Percentiles rank a stretch among this genome's conserved stretches.
Evolutionary conservation across 2,888 invertebrate genomes (phyloP).

Genomic region (Drosophila hamatofila): DNA sequence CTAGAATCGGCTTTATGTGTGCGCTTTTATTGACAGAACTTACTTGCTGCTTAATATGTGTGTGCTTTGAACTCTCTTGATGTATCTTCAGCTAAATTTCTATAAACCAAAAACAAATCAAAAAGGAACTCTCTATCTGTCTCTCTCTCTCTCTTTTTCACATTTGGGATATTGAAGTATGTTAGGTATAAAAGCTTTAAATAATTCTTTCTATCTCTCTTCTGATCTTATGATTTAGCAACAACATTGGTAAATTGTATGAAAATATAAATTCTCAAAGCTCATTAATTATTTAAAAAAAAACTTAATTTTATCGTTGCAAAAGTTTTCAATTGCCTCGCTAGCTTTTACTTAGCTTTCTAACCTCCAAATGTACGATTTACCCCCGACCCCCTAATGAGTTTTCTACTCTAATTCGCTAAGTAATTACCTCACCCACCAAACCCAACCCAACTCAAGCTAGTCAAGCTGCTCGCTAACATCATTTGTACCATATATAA

Average conservation of each 20-base stretch:
- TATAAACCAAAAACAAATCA: neutral
- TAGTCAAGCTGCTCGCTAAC: conserved; percentile 53
- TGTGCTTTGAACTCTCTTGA: conserved; percentile 66
- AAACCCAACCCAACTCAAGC: conserved; percentile 11
- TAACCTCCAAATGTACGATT: conserved; percentile 24
- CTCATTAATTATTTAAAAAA: conserved; percentile 25
- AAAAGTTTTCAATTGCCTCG: conserved; percentile 35
- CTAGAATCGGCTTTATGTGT: conserved; percentile 72
- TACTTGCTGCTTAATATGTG: conserved; percentile 55
- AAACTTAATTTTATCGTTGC: conserved; percentile 19
- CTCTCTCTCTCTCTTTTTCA: neutral
- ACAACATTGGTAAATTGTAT: conserved; percentile 41
- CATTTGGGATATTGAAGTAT: conserved; percentile 9
- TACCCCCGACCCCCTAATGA: conserved; percentile 8
- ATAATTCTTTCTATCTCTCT: conserved; percentile 18
- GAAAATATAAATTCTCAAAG: conserved; percentile 10
- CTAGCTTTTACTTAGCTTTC: conserved; percentile 35
- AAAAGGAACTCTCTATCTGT: conserved; percentile 4
- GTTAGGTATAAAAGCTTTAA: conserved; percentile 12
- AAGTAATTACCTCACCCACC: conserved; percentile 8
- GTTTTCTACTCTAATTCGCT: conserved; percentile 26
- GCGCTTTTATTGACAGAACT: conserved; percentile 55
- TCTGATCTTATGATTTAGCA: conserved; percentile 32
- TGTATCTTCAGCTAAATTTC: conserved; percentile 28
- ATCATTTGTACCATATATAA: conserved; percentile 55